Percentiles rank a stretch among this genome's conserved stretches.
Evolutionary conservation across 2,113 vertebrate genomes (phyloP).

Genomic region (Zosterops japonicus): DNA sequence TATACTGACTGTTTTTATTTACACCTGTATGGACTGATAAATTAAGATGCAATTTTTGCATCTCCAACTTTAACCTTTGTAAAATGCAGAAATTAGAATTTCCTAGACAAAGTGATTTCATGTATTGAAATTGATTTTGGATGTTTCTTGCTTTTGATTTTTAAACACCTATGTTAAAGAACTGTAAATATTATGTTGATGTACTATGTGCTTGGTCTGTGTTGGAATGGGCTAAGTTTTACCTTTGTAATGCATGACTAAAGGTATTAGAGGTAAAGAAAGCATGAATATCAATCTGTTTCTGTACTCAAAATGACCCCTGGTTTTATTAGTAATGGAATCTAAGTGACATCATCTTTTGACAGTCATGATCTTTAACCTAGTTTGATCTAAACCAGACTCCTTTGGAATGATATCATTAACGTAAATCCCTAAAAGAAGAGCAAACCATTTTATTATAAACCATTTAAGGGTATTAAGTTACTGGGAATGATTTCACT

Average conservation of each 20-base stretch:
- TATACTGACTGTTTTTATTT: background rate
- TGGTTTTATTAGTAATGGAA: slow-evolving; percentile 73
- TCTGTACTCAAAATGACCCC: slow-evolving; percentile 76
- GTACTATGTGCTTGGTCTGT: background rate
- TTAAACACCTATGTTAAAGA: background rate
- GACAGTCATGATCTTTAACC: slow-evolving; percentile 81
- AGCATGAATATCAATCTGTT: slow-evolving; percentile 59
- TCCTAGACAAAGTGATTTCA: background rate
- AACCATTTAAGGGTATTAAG: slow-evolving; percentile 66
- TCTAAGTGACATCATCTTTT: slow-evolving; percentile 79
- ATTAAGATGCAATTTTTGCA: background rate
- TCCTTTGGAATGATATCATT: slow-evolving; percentile 77
- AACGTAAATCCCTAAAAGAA: slow-evolving; percentile 78
- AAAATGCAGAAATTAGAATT: background rate
- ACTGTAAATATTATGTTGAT: background rate
- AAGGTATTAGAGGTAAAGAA: slow-evolving; percentile 64
- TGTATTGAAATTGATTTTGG: background rate
- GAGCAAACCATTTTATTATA: slow-evolving; percentile 58
- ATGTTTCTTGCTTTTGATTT: background rate
- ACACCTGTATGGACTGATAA: background rate
- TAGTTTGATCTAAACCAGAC: slow-evolving; percentile 83
- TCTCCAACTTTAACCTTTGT: background rate
- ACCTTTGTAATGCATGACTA: slow-evolving; percentile 15
- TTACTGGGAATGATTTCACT: slow-evolving; percentile 76
- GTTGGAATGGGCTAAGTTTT: background rate